phyloP scores from a whole-genome alignment of 2,797 vertebrate genomes.

The Scolopax bukidnonensis region DNA sequence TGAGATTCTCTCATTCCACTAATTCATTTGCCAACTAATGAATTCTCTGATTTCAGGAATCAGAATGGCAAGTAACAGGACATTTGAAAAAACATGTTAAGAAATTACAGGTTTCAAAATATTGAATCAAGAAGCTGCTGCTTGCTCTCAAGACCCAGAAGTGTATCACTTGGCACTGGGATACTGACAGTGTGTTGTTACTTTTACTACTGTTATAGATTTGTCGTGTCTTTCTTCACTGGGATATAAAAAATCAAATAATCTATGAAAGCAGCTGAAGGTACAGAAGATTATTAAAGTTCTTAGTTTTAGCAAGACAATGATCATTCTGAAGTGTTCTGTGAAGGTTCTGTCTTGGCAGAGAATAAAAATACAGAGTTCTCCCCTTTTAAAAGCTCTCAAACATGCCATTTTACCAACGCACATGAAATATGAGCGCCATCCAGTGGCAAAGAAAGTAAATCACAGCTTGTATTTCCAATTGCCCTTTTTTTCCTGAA shows the following conservation, averaged over 20 bases:
- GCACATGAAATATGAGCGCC: constrained; percentile 34
- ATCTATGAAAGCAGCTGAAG: neutral
- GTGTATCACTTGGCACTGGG: neutral
- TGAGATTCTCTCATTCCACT: neutral
- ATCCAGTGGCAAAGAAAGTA: constrained; percentile 40
- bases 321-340: neutral
- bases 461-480: neutral
- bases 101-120: neutral
- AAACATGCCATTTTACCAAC: neutral
- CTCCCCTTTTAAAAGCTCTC: neutral
- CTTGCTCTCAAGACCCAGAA: neutral
- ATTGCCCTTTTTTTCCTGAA: neutral
- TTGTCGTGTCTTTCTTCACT: neutral
- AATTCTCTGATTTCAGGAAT: neutral
- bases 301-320: neutral
- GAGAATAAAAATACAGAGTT: neutral
- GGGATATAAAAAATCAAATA: neutral
- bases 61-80: neutral
- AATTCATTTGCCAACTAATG: neutral
- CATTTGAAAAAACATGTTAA: neutral
- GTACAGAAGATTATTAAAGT: neutral
- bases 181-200: neutral
- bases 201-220: neutral
- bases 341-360: neutral
- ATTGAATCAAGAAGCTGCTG: neutral